Percentiles rank a stretch among this genome's conserved stretches.
Conservation (phyloP, 2,888 invertebrate genomes). For the Torymus auratus region DNA sequence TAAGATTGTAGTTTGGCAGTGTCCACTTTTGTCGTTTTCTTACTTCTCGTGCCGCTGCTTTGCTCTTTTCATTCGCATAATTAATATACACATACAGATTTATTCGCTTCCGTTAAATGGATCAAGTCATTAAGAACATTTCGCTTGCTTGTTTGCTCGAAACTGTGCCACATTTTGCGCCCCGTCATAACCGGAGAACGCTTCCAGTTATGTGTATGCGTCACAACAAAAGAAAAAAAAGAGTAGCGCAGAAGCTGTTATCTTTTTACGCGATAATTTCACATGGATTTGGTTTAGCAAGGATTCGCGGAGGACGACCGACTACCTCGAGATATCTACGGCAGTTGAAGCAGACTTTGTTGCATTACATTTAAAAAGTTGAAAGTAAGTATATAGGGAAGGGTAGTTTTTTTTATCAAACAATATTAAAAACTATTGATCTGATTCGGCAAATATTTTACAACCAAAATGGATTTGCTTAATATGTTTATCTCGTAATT, state of each 20-base stretch:
- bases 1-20: slow-evolving; percentile 72
- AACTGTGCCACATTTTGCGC: slow-evolving; percentile 6
- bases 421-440: too few species aligned
- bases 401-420: too few species aligned
- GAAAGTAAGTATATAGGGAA: too few species aligned
- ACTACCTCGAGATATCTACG: slow-evolving; percentile 27
- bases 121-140: slow-evolving; percentile 12
- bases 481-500: too few species aligned
- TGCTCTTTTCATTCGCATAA: slow-evolving; percentile 8
- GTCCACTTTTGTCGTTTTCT: slow-evolving; percentile 60
- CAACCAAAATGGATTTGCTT: too few species aligned
- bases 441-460: too few species aligned
- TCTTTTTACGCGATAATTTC: neutral
- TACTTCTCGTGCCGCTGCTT: slow-evolving; percentile 10
- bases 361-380: neutral
- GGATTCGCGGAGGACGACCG: neutral
- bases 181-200: slow-evolving; percentile 23
- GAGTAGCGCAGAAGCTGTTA: slow-evolving; percentile 7
- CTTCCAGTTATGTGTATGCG: neutral
- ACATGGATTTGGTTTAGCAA: neutral
- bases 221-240: slow-evolving; percentile 7
- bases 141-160: slow-evolving; percentile 5
- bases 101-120: slow-evolving; percentile 17
- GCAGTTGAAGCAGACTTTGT: slow-evolving; percentile 1
- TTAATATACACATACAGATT: slow-evolving; percentile 28